These are phyloP conservation scores for Gymnobelideus leadbeateri DNA, from an alignment of 2,113 vertebrate genomes.

Conservation along the genomic window DNA sequence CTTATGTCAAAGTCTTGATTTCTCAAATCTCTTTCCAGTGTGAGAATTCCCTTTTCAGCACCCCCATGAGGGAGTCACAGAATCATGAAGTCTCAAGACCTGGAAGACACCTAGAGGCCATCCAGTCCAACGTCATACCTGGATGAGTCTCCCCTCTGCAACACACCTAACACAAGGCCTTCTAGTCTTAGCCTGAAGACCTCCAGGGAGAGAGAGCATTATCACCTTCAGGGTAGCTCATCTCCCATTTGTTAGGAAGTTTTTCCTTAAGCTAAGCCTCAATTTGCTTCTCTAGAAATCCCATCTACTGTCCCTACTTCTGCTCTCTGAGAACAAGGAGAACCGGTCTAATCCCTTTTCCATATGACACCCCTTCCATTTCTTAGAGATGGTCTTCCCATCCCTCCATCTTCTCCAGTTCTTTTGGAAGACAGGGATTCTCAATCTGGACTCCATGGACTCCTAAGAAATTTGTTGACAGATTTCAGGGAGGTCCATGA, in stretches of 20 bases:
- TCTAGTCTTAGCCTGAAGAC: not conserved
- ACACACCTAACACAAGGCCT: not conserved
- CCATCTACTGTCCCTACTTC: not conserved
- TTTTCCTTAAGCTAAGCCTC: not conserved
- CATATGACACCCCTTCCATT: not conserved
- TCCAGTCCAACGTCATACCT: not conserved
- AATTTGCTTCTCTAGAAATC: not conserved
- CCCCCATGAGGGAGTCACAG: not conserved
- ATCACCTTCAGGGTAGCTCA: not conserved
- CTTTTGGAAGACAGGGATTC: not conserved
- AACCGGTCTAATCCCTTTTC: not conserved
- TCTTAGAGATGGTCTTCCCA: not conserved
- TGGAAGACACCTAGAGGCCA: not conserved
- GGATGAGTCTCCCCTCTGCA: not conserved
- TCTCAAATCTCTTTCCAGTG: not conserved
- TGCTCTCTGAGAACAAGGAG: not conserved
- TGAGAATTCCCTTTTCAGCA: too few species aligned
- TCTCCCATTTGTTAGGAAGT: not conserved
- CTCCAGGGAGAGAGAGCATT: not conserved
- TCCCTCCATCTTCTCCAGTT: not conserved
- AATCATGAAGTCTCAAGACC: not conserved
- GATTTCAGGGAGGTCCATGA: not conserved
- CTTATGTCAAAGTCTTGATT: too few species aligned
- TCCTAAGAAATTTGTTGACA: not conserved
- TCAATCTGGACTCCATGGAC: not conserved